A percentile compares a stretch with the other conserved stretches of the same genome.
These are phyloP conservation scores for Phenacoccus solenopsis DNA, from an alignment of 1,140 invertebrate genomes.

Conservation along the genomic window DNA sequence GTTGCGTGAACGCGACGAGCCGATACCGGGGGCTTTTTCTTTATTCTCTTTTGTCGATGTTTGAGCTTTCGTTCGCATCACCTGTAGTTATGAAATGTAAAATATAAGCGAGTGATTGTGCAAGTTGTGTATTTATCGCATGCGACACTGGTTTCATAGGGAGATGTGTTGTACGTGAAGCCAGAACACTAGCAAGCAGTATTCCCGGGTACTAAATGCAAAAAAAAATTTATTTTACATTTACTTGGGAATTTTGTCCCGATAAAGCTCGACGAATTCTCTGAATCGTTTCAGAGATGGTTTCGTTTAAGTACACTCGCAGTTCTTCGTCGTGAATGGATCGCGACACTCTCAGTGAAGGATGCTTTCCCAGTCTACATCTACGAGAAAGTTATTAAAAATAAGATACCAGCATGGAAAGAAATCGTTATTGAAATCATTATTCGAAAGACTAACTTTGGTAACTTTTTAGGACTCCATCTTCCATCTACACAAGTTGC, in stretches of 20 bases:
- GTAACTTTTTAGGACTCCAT: conserved; percentile 69
- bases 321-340: conserved; percentile 10
- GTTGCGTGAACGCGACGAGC: not conserved
- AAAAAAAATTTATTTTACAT: not conserved
- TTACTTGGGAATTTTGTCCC: conserved; percentile 25
- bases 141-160: too few relatives aligned
- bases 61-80: conserved; percentile 9
- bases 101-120: not conserved
- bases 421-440: too few relatives aligned
- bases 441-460: conserved; percentile 41
- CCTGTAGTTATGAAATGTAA: too few relatives aligned
- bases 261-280: conserved; percentile 24
- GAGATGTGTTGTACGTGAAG: too few relatives aligned
- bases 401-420: too few relatives aligned
- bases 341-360: conserved; percentile 50
- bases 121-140: too few relatives aligned
- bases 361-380: conserved; percentile 67
- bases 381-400: conserved; percentile 31
- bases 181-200: too few relatives aligned
- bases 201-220: not conserved
- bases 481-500: conserved; percentile 82
- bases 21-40: not conserved
- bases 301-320: not conserved
- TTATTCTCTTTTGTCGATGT: not conserved
- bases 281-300: not conserved